Evolutionary conservation across 30 jellyfish, hydroid and myxozoan genomes (phyloP).

Genomic region (Aurelia aurita): DNA sequence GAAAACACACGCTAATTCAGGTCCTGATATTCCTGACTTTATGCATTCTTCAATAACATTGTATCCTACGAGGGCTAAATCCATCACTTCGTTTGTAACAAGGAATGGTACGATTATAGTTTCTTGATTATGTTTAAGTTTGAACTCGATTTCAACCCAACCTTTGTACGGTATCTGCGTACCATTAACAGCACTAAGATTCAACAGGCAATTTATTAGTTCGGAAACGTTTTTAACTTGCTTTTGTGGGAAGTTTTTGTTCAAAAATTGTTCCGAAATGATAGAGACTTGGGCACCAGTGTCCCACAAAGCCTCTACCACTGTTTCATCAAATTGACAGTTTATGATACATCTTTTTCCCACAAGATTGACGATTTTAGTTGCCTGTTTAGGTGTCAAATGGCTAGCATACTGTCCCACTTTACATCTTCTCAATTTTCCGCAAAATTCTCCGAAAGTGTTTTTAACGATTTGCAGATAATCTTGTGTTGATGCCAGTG

Average conservation of each 20-base stretch:
- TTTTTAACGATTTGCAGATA: too few species aligned
- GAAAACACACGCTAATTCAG: constrained; percentile 28
- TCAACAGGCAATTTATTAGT: constrained; percentile 14
- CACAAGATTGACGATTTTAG: constrained; percentile 23
- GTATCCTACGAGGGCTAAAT: constrained; percentile 27
- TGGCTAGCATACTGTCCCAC: constrained; percentile 27
- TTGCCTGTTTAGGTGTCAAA: constrained; percentile 14
- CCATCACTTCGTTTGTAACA: constrained; percentile 8
- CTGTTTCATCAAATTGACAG: constrained; percentile 4
- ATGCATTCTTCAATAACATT: constrained; percentile 40
- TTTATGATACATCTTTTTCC: constrained; percentile 34
- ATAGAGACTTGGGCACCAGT: constrained; percentile 30
- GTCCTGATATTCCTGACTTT: not conserved
- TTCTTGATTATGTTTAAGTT: not conserved
- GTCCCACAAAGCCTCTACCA: constrained; percentile 33
- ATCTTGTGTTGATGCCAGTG: too few species aligned
- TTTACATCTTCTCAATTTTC: too few species aligned
- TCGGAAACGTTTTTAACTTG: constrained; percentile 1
- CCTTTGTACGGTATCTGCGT: constrained; percentile 38
- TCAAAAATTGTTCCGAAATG: too few species aligned
- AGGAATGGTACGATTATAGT: constrained; percentile 34
- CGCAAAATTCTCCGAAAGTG: too few species aligned
- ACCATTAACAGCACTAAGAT: constrained; percentile 33
- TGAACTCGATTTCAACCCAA: constrained; percentile 5
- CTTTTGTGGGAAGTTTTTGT: not conserved